Conservation (phyloP, 2,113 vertebrate genomes). For the Corvus cornix region DNA sequence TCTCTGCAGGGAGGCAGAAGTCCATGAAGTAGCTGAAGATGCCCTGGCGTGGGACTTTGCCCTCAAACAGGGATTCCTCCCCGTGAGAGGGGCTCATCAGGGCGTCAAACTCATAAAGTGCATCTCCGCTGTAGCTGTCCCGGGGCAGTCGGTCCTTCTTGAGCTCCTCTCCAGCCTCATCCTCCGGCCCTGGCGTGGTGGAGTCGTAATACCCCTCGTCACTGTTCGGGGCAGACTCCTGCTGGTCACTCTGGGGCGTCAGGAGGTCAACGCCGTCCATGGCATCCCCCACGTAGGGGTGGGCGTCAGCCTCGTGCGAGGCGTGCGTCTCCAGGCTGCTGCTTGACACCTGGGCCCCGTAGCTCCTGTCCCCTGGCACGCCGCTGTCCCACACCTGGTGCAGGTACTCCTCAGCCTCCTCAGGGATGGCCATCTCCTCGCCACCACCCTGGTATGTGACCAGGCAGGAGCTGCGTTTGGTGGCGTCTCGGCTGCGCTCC, state of each 20-base stretch:
- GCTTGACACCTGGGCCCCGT: slow-evolving; percentile 46
- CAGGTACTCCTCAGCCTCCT: slow-evolving; percentile 86
- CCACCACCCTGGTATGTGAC: slow-evolving; percentile 96
- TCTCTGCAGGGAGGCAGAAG: slow-evolving; percentile 67
- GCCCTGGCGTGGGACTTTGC: slow-evolving; percentile 68
- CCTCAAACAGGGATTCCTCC: slow-evolving; percentile 79
- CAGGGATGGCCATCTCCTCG: slow-evolving; percentile 94
- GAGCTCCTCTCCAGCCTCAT: slow-evolving; percentile 81
- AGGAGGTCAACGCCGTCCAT: slow-evolving; percentile 72
- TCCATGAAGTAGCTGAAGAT: slow-evolving; percentile 78
- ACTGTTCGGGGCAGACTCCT: slow-evolving; percentile 93
- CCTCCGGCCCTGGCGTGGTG: slow-evolving; percentile 90
- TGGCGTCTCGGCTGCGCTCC: slow-evolving; percentile 83
- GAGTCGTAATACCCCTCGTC: slow-evolving; percentile 98
- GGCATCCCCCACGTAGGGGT: slow-evolving; percentile 56
- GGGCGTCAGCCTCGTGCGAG: slow-evolving; percentile 61
- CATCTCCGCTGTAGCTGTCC: slow-evolving; percentile 96
- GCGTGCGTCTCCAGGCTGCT: slow-evolving; percentile 39
- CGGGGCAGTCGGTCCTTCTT: slow-evolving; percentile 84
- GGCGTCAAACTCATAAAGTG: slow-evolving; percentile 93
- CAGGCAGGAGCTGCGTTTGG: slow-evolving; percentile 91
- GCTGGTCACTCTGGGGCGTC: slow-evolving; percentile 93
- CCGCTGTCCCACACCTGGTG: slow-evolving; percentile 78
- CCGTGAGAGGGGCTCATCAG: slow-evolving; percentile 84
- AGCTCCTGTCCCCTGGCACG: slow-evolving; percentile 68